Base-by-base conservation (phyloP, 1,140 invertebrate genomes). In the Yoshiicerus persimilis region DNA sequence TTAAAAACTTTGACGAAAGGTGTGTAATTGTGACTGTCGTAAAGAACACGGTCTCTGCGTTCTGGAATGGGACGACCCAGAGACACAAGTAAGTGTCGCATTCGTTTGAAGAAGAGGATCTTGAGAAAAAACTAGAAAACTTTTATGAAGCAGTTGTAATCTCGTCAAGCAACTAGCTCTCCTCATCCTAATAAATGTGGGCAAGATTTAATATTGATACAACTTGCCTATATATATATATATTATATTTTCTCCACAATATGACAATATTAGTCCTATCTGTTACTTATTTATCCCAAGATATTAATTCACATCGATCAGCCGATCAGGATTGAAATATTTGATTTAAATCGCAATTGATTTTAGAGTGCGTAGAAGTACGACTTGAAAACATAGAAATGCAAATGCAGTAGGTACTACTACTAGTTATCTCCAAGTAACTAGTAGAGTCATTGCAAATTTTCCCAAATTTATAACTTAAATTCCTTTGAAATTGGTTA, bases 1-100 rank as follows among this genome's bases (percentile, higher is more conserved):
- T 89, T 84, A 83, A 80, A 32, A 88, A 87, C 88, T 88, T 86
- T 88, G 88, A 89, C 86, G 86, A 89, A 89, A 87, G 86, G 87
- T 87, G 77, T 89, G 87, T 87, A 77, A 87, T 38, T 85, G 56
- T 87, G 47, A 86, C 77, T 87, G 88, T 89, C 88, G 75, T 86
- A 70, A 86, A 80, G 62, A 88, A 86, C 64, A 88, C 36, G 64
- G 75, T 83, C 56, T 23, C 87, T 84, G 38, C 77, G n/a, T 56
- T 87, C 80, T 30, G 66, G 83, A 64, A 84, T 84, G 30, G 75
- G 32, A 32, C 86, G 41, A 77, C 66, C 84, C 23, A 87, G 39
- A 39, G 86, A 47, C 66, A 32, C 66, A 87, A 77, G 13, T 87
- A 39, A 77, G 77, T 84, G 75, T 77, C 87, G 34, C 87, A 77